Evolutionary conservation across 2,888 invertebrate species (phyloP).

Genomic region (Phasia obesa): DNA sequence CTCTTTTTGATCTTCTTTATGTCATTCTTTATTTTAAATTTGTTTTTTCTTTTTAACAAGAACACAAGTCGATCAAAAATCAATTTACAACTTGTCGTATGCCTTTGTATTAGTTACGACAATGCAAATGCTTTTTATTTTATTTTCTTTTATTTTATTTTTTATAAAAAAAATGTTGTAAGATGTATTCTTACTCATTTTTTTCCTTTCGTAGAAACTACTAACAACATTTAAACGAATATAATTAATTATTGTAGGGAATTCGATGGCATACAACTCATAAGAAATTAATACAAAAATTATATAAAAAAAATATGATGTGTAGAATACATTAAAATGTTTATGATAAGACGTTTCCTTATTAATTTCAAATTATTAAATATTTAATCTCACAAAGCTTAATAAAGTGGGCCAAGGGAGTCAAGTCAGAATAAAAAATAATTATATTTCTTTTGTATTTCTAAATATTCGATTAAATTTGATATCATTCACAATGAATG

Average conservation of each 20-base stretch:
- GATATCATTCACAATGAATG: too few species aligned
- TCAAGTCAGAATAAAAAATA: slow-evolving; percentile 33
- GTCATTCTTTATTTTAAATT: neutral
- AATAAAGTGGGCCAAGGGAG: slow-evolving; percentile 36
- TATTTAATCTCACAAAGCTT: slow-evolving; percentile 32
- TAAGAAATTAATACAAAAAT: neutral
- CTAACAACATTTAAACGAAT: too few species aligned
- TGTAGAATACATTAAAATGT: neutral
- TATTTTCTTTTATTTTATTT: too few species aligned
- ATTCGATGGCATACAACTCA: too few species aligned
- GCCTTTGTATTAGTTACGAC: too few species aligned
- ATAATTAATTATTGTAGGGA: neutral
- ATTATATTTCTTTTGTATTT: too few species aligned
- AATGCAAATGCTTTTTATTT: too few species aligned
- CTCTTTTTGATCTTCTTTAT: neutral
- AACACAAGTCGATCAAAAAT: too few species aligned
- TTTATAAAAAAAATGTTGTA: too few species aligned
- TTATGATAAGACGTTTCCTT: slow-evolving; percentile 32
- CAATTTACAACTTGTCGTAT: neutral
- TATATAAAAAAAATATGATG: neutral
- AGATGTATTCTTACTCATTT: too few species aligned
- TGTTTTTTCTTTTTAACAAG: neutral
- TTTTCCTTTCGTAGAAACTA: too few species aligned
- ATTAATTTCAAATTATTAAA: slow-evolving; percentile 7
- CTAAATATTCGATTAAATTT: too few species aligned